Percentiles rank a stretch among this genome's conserved stretches.
Evolutionary conservation across 1,140 invertebrate species (phyloP).

Genomic region (Drosophila murphyi): DNA sequence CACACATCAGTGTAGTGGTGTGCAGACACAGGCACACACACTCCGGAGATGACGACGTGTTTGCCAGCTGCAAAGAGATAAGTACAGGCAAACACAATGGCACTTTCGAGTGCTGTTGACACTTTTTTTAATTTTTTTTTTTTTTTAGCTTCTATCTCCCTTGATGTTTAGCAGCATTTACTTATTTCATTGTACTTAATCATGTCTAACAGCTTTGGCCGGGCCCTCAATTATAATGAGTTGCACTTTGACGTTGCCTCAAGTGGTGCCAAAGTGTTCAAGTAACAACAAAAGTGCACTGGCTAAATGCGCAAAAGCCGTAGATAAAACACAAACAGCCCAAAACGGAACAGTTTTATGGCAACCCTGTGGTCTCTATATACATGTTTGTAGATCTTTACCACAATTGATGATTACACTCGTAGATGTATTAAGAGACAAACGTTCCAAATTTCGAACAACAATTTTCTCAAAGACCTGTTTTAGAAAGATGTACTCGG

Average conservation of each 20-base stretch:
- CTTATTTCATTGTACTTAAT: slow-evolving; percentile 80
- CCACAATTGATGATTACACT: too few relatives aligned
- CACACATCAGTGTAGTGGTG: neutral
- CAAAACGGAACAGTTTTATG: neutral
- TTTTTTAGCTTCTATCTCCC: slow-evolving; percentile 16
- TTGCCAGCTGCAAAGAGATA: slow-evolving; percentile 42
- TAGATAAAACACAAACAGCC: slow-evolving; percentile 8
- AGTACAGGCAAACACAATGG: slow-evolving; percentile 68
- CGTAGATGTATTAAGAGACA: too few relatives aligned
- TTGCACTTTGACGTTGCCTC: slow-evolving; percentile 70
- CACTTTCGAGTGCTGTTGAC: slow-evolving; percentile 73
- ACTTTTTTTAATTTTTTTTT: slow-evolving; percentile 30
- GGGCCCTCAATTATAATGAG: slow-evolving; percentile 67
- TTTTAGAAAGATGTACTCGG: too few relatives aligned
- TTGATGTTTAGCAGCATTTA: slow-evolving; percentile 55
- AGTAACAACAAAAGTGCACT: slow-evolving; percentile 55
- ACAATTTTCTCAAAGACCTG: too few relatives aligned
- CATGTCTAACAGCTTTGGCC: slow-evolving; percentile 53
- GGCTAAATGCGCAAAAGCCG: slow-evolving; percentile 4
- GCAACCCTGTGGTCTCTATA: neutral
- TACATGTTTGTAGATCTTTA: too few relatives aligned
- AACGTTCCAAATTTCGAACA: too few relatives aligned
- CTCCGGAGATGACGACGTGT: slow-evolving; percentile 16
- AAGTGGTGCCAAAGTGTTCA: slow-evolving; percentile 61
- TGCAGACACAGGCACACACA: neutral